Conservation (phyloP, 1,140 invertebrate species). For the Lucilia cuprina region DNA sequence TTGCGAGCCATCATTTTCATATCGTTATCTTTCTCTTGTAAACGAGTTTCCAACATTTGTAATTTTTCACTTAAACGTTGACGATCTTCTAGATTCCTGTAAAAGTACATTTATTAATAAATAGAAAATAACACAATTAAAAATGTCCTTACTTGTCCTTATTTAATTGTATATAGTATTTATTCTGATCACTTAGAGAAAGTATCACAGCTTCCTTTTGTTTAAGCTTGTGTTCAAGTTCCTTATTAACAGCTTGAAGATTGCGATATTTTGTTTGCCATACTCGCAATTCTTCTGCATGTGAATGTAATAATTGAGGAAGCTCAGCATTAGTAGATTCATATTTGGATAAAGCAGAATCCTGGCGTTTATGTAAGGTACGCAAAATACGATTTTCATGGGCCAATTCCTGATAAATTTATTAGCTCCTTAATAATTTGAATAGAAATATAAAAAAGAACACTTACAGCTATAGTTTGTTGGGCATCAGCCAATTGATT, state of each 20-base stretch:
- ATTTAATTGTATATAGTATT: slow-evolving; percentile 72
- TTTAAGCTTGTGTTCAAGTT: slow-evolving; percentile 69
- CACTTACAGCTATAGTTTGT: slow-evolving; percentile 74
- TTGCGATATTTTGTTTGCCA: slow-evolving; percentile 74
- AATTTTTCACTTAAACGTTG: slow-evolving; percentile 74
- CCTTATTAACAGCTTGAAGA: slow-evolving; percentile 70
- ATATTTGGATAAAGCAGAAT: slow-evolving; percentile 74
- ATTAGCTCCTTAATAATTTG: background rate
- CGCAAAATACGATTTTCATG: slow-evolving; percentile 78
- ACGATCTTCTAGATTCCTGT: slow-evolving; percentile 72
- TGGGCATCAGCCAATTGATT: slow-evolving; percentile 82
- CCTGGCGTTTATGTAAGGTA: slow-evolving; percentile 77
- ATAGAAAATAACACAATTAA: too few relatives aligned
- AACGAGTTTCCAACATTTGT: slow-evolving; percentile 68
- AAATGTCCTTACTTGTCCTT: slow-evolving; percentile 75
- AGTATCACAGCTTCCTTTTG: slow-evolving; percentile 72
- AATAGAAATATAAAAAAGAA: background rate
- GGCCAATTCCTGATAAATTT: slow-evolving; percentile 69
- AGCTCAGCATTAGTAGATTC: slow-evolving; percentile 78
- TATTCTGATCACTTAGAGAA: slow-evolving; percentile 71
- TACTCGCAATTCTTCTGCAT: slow-evolving; percentile 77
- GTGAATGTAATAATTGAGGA: slow-evolving; percentile 74
- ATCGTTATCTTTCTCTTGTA: slow-evolving; percentile 73
- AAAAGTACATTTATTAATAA: slow-evolving; percentile 23
- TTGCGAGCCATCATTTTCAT: slow-evolving; percentile 74